phyloP scores from a whole-genome alignment of 2,797 vertebrate genomes.

The Peromyscus melanophrys region DNA sequence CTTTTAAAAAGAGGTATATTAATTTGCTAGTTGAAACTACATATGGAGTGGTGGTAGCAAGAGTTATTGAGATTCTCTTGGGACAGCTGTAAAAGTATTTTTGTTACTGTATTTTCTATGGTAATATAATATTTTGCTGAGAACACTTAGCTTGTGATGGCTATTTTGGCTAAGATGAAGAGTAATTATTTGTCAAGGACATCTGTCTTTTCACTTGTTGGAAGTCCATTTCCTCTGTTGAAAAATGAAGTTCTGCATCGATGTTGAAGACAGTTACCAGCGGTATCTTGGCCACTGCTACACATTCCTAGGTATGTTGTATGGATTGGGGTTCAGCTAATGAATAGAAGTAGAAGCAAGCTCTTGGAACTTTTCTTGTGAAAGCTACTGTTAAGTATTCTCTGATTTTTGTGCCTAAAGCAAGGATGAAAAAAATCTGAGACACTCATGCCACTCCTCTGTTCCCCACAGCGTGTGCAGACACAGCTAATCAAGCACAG shows the following conservation, averaged over 20 bases:
- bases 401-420: neutral
- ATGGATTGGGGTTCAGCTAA: neutral
- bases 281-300: neutral
- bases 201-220: neutral
- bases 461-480: neutral
- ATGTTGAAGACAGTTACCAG: neutral
- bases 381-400: neutral
- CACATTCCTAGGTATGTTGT: neutral
- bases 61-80: neutral
- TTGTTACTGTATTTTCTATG: constrained; percentile 15
- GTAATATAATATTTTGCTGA: neutral
- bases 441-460: neutral
- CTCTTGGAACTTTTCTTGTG: neutral
- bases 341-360: neutral
- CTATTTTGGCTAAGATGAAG: neutral
- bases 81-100: neutral
- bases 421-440: neutral
- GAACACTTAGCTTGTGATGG: neutral
- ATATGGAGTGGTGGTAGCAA: neutral
- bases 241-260: constrained; percentile 18
- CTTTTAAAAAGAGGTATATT: neutral
- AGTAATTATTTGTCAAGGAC: neutral
- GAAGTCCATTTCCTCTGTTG: neutral
- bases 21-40: neutral
- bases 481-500: neutral